Evolutionary conservation across 2,113 vertebrate species (phyloP).

Genomic region (Opisthocomus hoazin): DNA sequence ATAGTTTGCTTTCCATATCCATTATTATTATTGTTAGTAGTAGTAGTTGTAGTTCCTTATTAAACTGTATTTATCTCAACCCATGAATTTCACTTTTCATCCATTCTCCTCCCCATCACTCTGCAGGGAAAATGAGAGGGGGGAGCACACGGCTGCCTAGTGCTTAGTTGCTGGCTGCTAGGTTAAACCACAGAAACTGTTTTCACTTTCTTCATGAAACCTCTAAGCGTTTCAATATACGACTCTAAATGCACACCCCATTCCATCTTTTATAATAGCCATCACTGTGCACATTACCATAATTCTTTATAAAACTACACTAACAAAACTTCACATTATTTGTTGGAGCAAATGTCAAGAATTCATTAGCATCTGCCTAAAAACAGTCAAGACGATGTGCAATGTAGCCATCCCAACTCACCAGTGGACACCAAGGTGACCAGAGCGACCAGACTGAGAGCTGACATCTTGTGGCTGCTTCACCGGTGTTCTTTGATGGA

Average conservation of each 20-base stretch:
- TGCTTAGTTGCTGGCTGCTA: no score
- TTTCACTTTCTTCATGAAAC: background rate
- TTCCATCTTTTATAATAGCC: background rate
- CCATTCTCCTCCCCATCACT: no score
- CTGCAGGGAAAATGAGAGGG: no score
- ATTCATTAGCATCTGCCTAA: background rate
- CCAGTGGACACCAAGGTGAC: conserved; percentile 59
- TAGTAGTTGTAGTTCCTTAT: no score
- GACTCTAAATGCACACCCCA: background rate
- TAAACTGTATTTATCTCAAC: no score
- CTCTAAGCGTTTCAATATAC: background rate
- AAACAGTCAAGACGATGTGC: background rate
- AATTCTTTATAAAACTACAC: background rate
- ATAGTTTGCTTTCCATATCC: no score
- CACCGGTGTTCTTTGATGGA: background rate
- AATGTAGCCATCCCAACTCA: conserved; percentile 39
- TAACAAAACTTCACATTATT: background rate
- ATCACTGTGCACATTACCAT: background rate
- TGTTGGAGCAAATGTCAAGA: background rate
- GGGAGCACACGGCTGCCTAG: no score
- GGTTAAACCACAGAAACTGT: no score
- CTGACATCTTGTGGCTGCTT: conserved; percentile 39
- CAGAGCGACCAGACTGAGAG: conserved; percentile 22
- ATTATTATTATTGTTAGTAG: no score
- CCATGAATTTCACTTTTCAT: no score